These are phyloP conservation scores for Melanotaenia trifasciata DNA, from an alignment of 2,797 vertebrate species.

Conservation along the genomic window DNA sequence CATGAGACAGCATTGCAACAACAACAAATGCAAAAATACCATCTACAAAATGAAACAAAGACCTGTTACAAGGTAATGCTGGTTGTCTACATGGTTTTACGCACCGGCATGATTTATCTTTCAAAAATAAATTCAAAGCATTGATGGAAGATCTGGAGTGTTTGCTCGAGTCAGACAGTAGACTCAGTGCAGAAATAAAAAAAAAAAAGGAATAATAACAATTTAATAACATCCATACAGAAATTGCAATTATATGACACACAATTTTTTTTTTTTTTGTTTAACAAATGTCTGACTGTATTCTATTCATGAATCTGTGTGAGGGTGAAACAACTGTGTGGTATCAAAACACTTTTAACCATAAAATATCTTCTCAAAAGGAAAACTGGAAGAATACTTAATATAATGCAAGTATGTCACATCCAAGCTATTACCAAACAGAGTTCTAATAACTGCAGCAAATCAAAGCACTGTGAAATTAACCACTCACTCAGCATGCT, in stretches of 20 bases:
- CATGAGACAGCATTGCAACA: slow-evolving; percentile 41
- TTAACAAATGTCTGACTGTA: slow-evolving; percentile 59
- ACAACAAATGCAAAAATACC: slow-evolving; percentile 54
- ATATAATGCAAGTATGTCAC: slow-evolving; percentile 76
- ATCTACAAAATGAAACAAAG: slow-evolving; percentile 53
- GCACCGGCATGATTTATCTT: slow-evolving; percentile 50
- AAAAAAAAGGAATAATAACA: slow-evolving; percentile 50
- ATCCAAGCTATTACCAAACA: slow-evolving; percentile 75
- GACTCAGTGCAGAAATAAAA: slow-evolving; percentile 58
- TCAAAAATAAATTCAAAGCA: slow-evolving; percentile 49
- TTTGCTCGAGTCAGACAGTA: slow-evolving; percentile 56
- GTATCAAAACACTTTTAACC: slow-evolving; percentile 69
- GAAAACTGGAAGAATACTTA: slow-evolving; percentile 69
- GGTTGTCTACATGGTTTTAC: slow-evolving; percentile 64
- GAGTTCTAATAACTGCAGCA: slow-evolving; percentile 75
- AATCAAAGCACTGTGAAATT: slow-evolving; percentile 80
- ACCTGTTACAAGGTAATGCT: slow-evolving; percentile 41
- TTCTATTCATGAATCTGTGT: slow-evolving; percentile 41
- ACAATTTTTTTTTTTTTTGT: slow-evolving; percentile 45
- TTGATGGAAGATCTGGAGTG: slow-evolving; percentile 69
- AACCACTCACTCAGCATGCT: slow-evolving; percentile 77
- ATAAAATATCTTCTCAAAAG: slow-evolving; percentile 65
- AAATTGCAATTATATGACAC: slow-evolving; percentile 68
- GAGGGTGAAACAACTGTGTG: slow-evolving; percentile 46
- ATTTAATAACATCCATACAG: slow-evolving; percentile 65